Percentiles rank a stretch among this genome's conserved stretches.
These are phyloP conservation scores for Trypoxylus dichotomus DNA, from an alignment of 1,140 invertebrate species.

Conservation along the genomic window DNA sequence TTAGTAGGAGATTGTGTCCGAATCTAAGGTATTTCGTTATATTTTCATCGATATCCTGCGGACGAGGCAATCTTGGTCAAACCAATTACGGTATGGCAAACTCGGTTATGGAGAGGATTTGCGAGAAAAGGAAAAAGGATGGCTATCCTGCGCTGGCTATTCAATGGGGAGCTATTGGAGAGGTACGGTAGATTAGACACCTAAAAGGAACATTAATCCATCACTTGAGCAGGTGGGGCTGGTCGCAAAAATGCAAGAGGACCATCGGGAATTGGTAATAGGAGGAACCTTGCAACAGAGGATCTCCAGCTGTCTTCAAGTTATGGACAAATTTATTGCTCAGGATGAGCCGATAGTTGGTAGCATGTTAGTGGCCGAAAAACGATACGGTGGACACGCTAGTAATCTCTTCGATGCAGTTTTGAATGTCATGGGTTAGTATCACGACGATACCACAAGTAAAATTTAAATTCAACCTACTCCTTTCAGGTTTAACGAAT, in stretches of 20 bases:
- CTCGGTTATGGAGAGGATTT: conserved; percentile 73
- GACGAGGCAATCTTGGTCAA: conserved; percentile 86
- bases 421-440: not conserved
- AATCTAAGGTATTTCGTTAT: conserved; percentile 64
- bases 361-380: conserved; percentile 77
- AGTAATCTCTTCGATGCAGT: conserved; percentile 1
- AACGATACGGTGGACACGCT: conserved; percentile 42
- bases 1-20: conserved; percentile 62
- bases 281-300: conserved; percentile 80
- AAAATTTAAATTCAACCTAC: not conserved
- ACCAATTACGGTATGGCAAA: conserved; percentile 84
- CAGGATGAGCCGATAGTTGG: conserved; percentile 67
- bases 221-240: conserved; percentile 58
- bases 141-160: conserved; percentile 68
- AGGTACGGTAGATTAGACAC: conserved; percentile 52
- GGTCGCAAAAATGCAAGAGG: conserved; percentile 77
- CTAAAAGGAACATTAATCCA: not conserved
- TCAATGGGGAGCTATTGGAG: conserved; percentile 73
- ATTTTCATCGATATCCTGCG: conserved; percentile 88
- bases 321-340: conserved; percentile 69
- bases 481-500: conserved; percentile 53
- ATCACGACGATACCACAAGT: not conserved
- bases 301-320: conserved; percentile 73
- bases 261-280: conserved; percentile 72
- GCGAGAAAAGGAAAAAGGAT: conserved; percentile 60